phyloP scores from a whole-genome alignment of 1,140 invertebrate species.

The Orussus abietinus region DNA sequence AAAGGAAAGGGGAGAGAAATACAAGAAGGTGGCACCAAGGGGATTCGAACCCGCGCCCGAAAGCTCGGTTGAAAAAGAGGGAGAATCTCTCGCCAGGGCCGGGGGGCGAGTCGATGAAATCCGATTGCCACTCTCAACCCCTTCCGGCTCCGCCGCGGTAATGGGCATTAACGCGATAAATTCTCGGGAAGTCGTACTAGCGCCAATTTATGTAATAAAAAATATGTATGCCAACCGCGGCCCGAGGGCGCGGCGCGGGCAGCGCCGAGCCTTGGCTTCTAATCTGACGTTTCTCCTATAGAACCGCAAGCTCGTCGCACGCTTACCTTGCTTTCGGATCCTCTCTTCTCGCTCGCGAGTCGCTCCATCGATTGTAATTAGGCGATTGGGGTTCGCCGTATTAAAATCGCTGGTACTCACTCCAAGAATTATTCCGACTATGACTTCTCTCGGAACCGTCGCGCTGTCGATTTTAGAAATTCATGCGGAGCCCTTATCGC shows the following conservation, averaged over 20 bases:
- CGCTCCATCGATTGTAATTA: too few relatives aligned
- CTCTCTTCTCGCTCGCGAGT: slow-evolving; percentile 6
- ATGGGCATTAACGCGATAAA: slow-evolving; percentile 47
- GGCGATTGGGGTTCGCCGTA: too few relatives aligned
- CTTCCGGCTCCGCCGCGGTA: slow-evolving; percentile 21
- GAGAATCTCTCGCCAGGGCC: too few relatives aligned
- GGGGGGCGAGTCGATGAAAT: too few relatives aligned
- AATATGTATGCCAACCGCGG: slow-evolving; percentile 39
- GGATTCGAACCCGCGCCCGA: slow-evolving; percentile 1
- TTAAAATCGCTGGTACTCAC: too few relatives aligned
- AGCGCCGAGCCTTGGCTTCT: slow-evolving; percentile 47
- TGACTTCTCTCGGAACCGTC: too few relatives aligned
- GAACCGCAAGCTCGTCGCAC: slow-evolving; percentile 17
- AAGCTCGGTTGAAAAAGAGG: slow-evolving; percentile 9
- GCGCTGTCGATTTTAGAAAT: too few relatives aligned
- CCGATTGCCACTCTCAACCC: neutral
- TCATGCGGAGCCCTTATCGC: too few relatives aligned
- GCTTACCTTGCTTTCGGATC: slow-evolving; percentile 18
- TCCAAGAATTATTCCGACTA: too few relatives aligned
- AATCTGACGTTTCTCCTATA: slow-evolving; percentile 43
- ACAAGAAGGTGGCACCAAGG: slow-evolving; percentile 7
- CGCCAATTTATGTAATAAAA: slow-evolving; percentile 50
- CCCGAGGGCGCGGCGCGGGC: slow-evolving; percentile 1
- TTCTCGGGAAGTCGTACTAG: slow-evolving; percentile 39
- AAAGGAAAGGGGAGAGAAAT: neutral